Conservation (phyloP, 2,797 vertebrate species). For the Anabacerthia variegaticeps region DNA sequence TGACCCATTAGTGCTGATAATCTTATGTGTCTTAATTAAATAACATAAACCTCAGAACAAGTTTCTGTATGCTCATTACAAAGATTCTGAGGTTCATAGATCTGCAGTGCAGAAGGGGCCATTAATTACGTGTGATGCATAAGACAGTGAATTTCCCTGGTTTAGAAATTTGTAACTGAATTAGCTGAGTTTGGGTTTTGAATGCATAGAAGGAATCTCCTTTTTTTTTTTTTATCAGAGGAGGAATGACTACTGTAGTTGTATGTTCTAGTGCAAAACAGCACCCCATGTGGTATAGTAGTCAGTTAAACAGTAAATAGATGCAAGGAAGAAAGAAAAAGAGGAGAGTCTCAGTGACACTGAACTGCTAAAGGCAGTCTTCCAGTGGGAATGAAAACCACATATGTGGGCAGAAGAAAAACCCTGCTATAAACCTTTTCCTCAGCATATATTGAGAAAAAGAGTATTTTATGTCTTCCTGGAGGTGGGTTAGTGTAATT, state of each 20-base stretch:
- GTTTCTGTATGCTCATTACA: neutral
- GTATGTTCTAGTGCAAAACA: neutral
- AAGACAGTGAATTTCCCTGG: neutral
- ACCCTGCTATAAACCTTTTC: neutral
- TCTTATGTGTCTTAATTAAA: neutral
- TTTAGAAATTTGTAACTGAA: neutral
- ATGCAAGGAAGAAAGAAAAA: neutral
- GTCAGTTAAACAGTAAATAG: neutral
- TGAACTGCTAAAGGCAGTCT: neutral
- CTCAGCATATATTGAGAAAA: neutral
- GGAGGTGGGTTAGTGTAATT: neutral
- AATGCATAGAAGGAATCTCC: neutral
- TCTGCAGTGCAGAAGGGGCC: neutral
- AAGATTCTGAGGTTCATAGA: neutral
- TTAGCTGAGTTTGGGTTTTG: neutral
- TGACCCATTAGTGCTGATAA: neutral
- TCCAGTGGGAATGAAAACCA: neutral
- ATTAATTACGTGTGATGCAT: neutral
- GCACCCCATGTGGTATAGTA: neutral
- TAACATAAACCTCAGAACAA: neutral
- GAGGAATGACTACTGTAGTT: neutral
- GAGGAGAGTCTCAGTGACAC: neutral
- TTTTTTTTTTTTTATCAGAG: neutral
- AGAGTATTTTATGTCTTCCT: neutral
- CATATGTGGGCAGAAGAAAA: neutral